Evolutionary conservation across 1,140 invertebrate species (phyloP).

Genomic region (Metaphire vulgaris): DNA sequence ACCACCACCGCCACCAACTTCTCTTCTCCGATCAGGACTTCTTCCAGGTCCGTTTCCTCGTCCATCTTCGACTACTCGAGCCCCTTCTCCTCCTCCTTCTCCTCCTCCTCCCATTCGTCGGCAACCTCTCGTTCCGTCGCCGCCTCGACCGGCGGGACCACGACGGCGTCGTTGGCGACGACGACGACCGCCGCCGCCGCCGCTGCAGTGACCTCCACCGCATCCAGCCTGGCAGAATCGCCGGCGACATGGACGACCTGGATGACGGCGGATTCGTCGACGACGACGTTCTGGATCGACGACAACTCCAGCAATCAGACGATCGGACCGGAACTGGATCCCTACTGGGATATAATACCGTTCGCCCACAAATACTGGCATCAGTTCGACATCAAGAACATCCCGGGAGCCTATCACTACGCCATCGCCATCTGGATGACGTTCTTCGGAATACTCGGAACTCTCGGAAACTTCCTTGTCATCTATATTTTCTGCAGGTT

Average conservation of each 20-base stretch:
- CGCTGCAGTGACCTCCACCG: no score
- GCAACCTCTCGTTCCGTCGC: no score
- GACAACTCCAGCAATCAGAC: neutral
- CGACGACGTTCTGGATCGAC: neutral
- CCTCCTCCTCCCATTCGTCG: no score
- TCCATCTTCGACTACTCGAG: no score
- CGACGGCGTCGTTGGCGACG: no score
- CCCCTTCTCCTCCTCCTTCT: no score
- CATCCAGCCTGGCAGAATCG: neutral
- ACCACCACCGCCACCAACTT: no score
- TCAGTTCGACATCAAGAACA: neutral
- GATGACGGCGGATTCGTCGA: constrained; percentile 1
- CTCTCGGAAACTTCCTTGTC: neutral
- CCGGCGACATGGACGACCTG: neutral
- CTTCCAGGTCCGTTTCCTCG: no score
- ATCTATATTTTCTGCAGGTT: neutral
- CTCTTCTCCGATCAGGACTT: no score
- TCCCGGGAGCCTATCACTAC: neutral
- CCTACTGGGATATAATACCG: neutral
- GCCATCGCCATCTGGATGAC: neutral
- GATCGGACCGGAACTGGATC: neutral
- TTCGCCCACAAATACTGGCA: neutral
- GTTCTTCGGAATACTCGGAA: neutral
- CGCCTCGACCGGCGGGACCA: no score
- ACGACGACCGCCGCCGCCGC: no score